Percentiles rank a stretch among this genome's conserved stretches.
These are phyloP conservation scores for Desoria tigrina DNA, from an alignment of 2,888 invertebrate genomes.

Conservation along the genomic window DNA sequence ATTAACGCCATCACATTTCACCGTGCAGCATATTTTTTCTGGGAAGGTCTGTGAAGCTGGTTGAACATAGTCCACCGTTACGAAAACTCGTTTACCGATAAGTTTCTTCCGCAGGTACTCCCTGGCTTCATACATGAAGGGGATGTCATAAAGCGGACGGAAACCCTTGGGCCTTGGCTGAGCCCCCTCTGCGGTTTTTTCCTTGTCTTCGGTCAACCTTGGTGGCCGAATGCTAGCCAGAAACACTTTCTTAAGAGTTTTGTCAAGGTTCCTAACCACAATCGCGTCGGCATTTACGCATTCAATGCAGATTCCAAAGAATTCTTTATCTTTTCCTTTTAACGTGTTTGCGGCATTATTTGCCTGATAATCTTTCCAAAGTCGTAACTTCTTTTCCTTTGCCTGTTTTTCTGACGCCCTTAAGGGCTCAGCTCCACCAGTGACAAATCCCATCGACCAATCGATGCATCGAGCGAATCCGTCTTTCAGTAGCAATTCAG, in stretches of 20 bases:
- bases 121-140: conserved; percentile 97
- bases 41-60: conserved; percentile 90
- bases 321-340: conserved; percentile 75
- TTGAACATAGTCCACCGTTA: conserved; percentile 93
- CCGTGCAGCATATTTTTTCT: conserved; percentile 93
- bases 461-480: conserved; percentile 94
- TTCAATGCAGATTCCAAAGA: conserved; percentile 80
- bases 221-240: conserved; percentile 94
- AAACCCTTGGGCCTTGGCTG: conserved; percentile 57
- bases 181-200: conserved; percentile 25
- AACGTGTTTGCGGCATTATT: conserved; percentile 58
- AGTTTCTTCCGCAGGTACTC: conserved; percentile 94
- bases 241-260: conserved; percentile 84
- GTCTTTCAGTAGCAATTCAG: conserved; percentile 82
- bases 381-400: conserved; percentile 78
- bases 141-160: conserved; percentile 94
- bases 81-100: conserved; percentile 90
- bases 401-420: conserved; percentile 82
- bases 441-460: conserved; percentile 84
- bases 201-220: conserved; percentile 60
- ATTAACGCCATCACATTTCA: conserved; percentile 80
- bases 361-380: conserved; percentile 91
- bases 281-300: conserved; percentile 93
- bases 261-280: conserved; percentile 76
- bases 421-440: conserved; percentile 78